Percentiles rank a stretch among this genome's conserved stretches.
Evolutionary conservation across 2,113 vertebrate genomes (phyloP).

Genomic region (Peromyscus maniculatus): DNA sequence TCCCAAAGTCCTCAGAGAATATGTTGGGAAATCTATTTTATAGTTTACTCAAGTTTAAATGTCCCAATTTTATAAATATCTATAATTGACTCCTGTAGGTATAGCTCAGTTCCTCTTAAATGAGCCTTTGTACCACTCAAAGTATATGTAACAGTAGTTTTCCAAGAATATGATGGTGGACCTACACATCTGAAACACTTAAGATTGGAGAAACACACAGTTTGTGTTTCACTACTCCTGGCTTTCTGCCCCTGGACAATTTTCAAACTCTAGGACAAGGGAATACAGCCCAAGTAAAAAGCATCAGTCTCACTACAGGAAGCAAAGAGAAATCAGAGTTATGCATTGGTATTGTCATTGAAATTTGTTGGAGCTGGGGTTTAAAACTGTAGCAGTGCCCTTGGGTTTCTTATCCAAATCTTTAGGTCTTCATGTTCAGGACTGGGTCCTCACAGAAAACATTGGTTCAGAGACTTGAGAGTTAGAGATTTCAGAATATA

Average conservation of each 20-base stretch:
- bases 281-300: slow-evolving; percentile 7
- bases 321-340: slow-evolving; percentile 8
- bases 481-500: slow-evolving; percentile 26
- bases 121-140: slow-evolving; percentile 3
- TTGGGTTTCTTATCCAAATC: background rate
- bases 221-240: background rate
- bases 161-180: slow-evolving; percentile 32
- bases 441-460: background rate
- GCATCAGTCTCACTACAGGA: background rate
- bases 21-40: slow-evolving; percentile 60
- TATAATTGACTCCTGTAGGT: slow-evolving; percentile 8
- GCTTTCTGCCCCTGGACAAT: slow-evolving; percentile 20
- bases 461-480: background rate
- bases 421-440: background rate
- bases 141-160: slow-evolving; percentile 12
- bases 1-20: slow-evolving; percentile 17
- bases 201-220: background rate
- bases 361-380: background rate
- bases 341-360: background rate
- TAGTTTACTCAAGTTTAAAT: slow-evolving; percentile 57
- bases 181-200: background rate
- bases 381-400: background rate
- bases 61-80: slow-evolving; percentile 57
- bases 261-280: background rate
- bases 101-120: slow-evolving; percentile 41